Base-by-base conservation (phyloP, 2,797 vertebrate species). In the Rhadinocentrus ornatus region DNA sequence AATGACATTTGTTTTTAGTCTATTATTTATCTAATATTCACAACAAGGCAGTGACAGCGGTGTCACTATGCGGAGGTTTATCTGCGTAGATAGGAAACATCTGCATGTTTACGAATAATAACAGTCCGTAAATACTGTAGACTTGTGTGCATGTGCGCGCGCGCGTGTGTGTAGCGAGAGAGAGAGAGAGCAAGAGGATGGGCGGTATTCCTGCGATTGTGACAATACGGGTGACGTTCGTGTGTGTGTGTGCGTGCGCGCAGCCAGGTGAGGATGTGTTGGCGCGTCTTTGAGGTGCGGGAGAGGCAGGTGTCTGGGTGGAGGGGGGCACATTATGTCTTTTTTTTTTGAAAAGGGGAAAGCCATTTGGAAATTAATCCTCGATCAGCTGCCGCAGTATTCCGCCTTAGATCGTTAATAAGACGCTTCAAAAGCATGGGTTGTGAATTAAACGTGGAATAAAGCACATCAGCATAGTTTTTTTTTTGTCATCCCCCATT, bases 221-320 rank as follows among this genome's bases (percentile, higher is more conserved):
- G 68, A 56, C 62, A 54, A 70, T 69, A 34, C 57, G 54, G 44
- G 34, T 62, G 64, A 52, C 56, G 68, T 58, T 53, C 59, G 50
- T 12, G 59, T 41, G 68, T 52, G 62, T 48, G 55, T 53, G 66
- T 61, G 69, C 59, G 7, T 57, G 73, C 11, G 77, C 73, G 83
- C 78, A 85, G 73, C 83, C 89, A 89, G 87, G 90, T 90, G 88
- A 88, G 85, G 84, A 81, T 80, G 84, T 77, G 84, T 74, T 79
- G 80, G 86, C 83, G 83, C 85, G 84, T 86, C 80, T 83, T 80
- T 60, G 71, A 77, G 86, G 75, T 84, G 75, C 75, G 78, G 83
- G 83, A 84, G 82, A 85, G 79, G 81, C 77, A 66, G 79, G 65
- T 83, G 83, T 90, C 84, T 91, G 85, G 73, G 61, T 70, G 71